Conservation (phyloP, 2,113 vertebrate species). For the Lucifuga dentata region DNA sequence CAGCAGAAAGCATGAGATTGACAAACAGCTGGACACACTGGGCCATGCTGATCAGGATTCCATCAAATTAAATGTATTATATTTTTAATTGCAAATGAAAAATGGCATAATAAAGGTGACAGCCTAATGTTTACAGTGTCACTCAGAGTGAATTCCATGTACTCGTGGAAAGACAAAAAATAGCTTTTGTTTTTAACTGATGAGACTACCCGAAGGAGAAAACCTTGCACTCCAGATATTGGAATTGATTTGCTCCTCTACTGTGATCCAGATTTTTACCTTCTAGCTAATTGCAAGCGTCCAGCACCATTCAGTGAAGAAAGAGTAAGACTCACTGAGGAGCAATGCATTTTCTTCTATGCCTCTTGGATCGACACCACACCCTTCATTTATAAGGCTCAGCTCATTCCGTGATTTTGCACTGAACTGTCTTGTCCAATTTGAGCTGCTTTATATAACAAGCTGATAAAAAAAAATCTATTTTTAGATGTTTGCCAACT, state of each 20-base stretch:
- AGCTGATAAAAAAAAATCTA: no score
- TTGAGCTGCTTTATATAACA: constrained; percentile 32
- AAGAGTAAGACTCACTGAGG: constrained; percentile 44
- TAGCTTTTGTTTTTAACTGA: constrained; percentile 66
- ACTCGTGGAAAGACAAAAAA: constrained; percentile 40
- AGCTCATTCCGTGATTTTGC: constrained; percentile 29
- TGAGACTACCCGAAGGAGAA: constrained; percentile 72
- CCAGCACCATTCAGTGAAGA: constrained; percentile 51
- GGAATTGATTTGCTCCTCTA: constrained; percentile 75
- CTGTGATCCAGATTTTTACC: constrained; percentile 73
- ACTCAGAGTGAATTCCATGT: constrained; percentile 27
- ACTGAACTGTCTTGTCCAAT: constrained; percentile 12
- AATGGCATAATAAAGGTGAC: constrained; percentile 13
- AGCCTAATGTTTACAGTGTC: constrained; percentile 23
- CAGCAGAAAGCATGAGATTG: constrained; percentile 28
- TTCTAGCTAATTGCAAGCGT: constrained; percentile 73
- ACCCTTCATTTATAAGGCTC: constrained; percentile 41
- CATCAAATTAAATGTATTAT: constrained; percentile 13
- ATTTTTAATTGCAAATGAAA: constrained; percentile 29
- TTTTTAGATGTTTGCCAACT: constrained; percentile 25
- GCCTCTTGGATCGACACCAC: constrained; percentile 51
- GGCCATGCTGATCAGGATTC: constrained; percentile 10
- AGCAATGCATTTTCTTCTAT: constrained; percentile 53
- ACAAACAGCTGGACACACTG: constrained; percentile 17
- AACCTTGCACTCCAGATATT: constrained; percentile 73